Evolutionary conservation across 1,140 invertebrate genomes (phyloP).

Genomic region (Saccostrea cuccullata): DNA sequence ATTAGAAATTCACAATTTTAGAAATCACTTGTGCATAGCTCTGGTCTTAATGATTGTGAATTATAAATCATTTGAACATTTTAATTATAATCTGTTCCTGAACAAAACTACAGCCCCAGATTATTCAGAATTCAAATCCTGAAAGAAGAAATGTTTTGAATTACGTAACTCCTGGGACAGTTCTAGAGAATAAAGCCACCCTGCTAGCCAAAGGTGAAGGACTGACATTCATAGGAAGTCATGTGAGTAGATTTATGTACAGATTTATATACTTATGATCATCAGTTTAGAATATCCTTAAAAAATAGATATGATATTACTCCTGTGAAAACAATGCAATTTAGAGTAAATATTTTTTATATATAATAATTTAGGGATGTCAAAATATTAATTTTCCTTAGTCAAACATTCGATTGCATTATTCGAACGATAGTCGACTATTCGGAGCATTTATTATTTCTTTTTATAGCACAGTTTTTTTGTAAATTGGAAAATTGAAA

Average conservation of each 20-base stretch:
- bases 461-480: no score
- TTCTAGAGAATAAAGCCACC: slow-evolving; percentile 51
- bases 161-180: not conserved
- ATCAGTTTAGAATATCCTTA: not conserved
- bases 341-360: not conserved
- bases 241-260: slow-evolving; percentile 43
- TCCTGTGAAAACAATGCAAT: not conserved
- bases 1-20: not conserved
- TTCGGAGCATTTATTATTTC: no score
- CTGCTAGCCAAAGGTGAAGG: slow-evolving; percentile 53
- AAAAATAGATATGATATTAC: not conserved
- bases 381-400: no score
- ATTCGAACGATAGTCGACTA: no score
- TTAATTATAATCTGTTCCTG: slow-evolving; percentile 24
- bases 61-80: not conserved
- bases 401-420: no score
- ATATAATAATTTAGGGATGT: no score
- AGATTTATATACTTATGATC: not conserved
- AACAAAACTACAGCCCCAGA: slow-evolving; percentile 44
- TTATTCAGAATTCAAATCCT: slow-evolving; percentile 28
- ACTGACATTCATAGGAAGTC: slow-evolving; percentile 54
- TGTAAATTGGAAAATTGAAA: no score
- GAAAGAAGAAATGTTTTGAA: slow-evolving; percentile 2
- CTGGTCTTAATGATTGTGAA: not conserved
- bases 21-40: not conserved